phyloP scores from a whole-genome alignment of 2,797 vertebrate species.

The Meriones psammophilus region DNA sequence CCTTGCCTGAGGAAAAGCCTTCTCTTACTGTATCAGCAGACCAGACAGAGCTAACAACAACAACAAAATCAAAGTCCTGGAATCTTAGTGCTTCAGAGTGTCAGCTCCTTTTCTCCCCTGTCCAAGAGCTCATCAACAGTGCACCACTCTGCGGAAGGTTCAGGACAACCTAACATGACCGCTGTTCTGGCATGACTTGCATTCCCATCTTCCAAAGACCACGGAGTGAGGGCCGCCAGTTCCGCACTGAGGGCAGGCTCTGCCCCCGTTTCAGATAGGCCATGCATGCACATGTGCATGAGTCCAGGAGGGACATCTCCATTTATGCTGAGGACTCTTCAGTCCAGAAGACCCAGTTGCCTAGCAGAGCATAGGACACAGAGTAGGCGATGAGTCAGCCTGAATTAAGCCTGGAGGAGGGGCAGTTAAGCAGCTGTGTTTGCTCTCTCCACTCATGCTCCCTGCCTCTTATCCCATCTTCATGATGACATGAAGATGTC shows the following conservation, averaged over 20 bases:
- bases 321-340: not conserved
- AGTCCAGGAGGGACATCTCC: not conserved
- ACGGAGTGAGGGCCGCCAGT: not conserved
- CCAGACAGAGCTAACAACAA: not conserved
- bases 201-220: not conserved
- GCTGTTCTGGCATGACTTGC: not conserved
- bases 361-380: not conserved
- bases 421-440: rapidly evolving
- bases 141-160: not conserved
- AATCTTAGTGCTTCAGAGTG: not conserved
- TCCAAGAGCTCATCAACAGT: not conserved
- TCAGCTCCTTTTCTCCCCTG: not conserved
- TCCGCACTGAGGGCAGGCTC: not conserved
- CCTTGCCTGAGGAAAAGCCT: slow-evolving; percentile 41
- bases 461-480: not conserved
- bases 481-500: not conserved
- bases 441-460: not conserved
- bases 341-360: not conserved
- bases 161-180: not conserved
- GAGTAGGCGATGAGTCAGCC: not conserved
- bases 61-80: not conserved
- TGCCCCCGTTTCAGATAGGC: rapidly evolving
- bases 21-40: slow-evolving; percentile 54
- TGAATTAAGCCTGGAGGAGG: not conserved
- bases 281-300: rapidly evolving